Base-by-base conservation (phyloP, 2,113 vertebrate genomes). In the Agapornis roseicollis region DNA sequence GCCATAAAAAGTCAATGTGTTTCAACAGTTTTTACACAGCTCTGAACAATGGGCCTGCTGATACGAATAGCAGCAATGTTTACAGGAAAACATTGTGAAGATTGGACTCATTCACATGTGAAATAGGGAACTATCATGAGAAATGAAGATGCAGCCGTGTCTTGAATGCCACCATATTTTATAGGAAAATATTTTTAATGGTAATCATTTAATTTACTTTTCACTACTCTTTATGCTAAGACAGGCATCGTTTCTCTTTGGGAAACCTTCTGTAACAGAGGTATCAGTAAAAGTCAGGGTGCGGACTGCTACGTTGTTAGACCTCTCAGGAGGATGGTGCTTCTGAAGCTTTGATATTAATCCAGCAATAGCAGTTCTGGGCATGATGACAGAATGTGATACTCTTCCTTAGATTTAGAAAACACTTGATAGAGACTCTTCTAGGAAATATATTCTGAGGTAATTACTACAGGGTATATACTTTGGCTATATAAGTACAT, bases 31-130 rank as follows among this genome's bases (percentile, higher is more conserved):
- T 85, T 41, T 35, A 78, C 66, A 9, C 64, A 10, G 79, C 71
- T 73, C 74, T 46, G 53, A 83, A 81, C 91, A 92, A 92, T 60
- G 60, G 85, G 49, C 72, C 82, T n/a, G 55, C 80, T 42, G 83
- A 17, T 72, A 47, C 1, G 42, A 86, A 12, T 23, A 55, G 80
- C 85, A 63, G 79, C 58, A 28, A 65, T 56, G 71, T 83, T 88
- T 86, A n/a, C 61, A 58, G 81, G 89, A 61, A 64, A 84, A 80
- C 78, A 17, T 39, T 90, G 2, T 33, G 76, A 65, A 84, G 60
- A 80, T 92, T 85, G 90, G 85, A 80, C 68, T 86, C 82, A 53
- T 44, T 92, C 91, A 78, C 53, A 85, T 91, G 94, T 96, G 96
- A 93, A 96, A 93, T 93, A 46, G 72, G 83, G 46, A 90, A 12